Percentiles rank a stretch among this genome's conserved stretches.
These are phyloP conservation scores for Pedionomus torquatus DNA, from an alignment of 2,113 vertebrate species.

Conservation along the genomic window DNA sequence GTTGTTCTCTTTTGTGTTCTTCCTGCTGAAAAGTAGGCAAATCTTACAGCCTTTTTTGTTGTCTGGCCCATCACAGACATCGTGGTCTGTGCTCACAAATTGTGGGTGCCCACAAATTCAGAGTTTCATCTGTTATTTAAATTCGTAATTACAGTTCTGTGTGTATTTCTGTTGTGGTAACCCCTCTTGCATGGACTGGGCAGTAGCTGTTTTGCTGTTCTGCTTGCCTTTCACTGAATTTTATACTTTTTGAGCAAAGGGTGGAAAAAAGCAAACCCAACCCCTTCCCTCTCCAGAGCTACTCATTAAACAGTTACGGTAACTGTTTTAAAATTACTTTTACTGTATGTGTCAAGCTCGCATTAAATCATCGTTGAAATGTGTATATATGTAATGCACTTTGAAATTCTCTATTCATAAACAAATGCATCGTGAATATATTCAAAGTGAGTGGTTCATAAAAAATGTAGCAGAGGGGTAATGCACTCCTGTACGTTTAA, in stretches of 20 bases:
- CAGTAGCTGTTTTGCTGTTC: not conserved
- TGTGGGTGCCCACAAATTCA: not conserved
- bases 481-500: not conserved
- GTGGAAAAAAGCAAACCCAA: not conserved
- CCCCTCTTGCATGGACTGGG: not conserved
- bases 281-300: not conserved
- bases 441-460: not conserved
- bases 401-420: not conserved
- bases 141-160: not conserved
- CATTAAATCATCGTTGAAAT: not conserved
- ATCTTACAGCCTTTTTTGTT: not conserved
- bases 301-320: not conserved
- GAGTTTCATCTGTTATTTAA: not conserved
- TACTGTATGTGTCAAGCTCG: not conserved
- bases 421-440: not conserved
- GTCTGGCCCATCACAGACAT: not conserved
- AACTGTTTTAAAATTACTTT: not conserved
- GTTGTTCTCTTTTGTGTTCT: not conserved
- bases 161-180: not conserved
- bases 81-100: not conserved
- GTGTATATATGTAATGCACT: not conserved
- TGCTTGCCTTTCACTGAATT: not conserved
- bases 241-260: not conserved
- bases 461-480: not conserved
- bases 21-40: not conserved